phyloP scores from a whole-genome alignment of 2,113 vertebrate genomes.

The Tonatia bakeri region DNA sequence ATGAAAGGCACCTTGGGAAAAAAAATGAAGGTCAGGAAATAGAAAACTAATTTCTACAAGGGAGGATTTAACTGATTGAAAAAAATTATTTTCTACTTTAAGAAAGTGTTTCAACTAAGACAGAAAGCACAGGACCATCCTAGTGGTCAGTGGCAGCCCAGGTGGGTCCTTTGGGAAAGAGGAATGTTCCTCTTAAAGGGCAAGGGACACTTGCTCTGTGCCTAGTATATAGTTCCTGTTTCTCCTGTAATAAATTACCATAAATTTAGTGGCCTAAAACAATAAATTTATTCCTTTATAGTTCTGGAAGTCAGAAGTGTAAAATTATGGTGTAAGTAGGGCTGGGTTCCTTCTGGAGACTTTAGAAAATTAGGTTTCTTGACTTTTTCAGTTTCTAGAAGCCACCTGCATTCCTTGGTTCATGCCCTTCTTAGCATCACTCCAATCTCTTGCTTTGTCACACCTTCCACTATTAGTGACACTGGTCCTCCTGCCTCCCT shows the following conservation, averaged over 20 bases:
- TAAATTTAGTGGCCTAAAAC: background rate
- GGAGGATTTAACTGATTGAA: background rate
- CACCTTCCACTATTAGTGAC: background rate
- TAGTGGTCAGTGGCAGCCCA: background rate
- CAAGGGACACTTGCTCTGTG: background rate
- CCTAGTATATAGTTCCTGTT: background rate
- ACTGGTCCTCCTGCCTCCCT: background rate
- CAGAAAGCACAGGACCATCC: background rate
- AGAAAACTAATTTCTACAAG: slow-evolving; percentile 8
- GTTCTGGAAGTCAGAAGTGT: slow-evolving; percentile 7
- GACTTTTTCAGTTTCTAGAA: background rate
- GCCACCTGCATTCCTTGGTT: background rate
- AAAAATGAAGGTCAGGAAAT: background rate
- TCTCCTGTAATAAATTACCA: background rate
- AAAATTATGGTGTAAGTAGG: background rate
- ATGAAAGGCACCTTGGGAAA: background rate
- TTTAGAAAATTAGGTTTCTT: background rate
- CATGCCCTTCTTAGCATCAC: background rate
- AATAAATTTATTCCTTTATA: background rate
- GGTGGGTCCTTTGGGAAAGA: background rate
- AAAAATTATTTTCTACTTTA: background rate
- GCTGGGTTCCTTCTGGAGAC: slow-evolving; percentile 7
- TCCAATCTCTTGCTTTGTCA: background rate
- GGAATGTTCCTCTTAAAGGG: background rate
- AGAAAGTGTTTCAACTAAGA: background rate